A percentile compares a stretch with the other conserved stretches of the same genome.
Evolutionary conservation across 2,113 vertebrate genomes (phyloP).

Genomic region (Poecile atricapillus): DNA sequence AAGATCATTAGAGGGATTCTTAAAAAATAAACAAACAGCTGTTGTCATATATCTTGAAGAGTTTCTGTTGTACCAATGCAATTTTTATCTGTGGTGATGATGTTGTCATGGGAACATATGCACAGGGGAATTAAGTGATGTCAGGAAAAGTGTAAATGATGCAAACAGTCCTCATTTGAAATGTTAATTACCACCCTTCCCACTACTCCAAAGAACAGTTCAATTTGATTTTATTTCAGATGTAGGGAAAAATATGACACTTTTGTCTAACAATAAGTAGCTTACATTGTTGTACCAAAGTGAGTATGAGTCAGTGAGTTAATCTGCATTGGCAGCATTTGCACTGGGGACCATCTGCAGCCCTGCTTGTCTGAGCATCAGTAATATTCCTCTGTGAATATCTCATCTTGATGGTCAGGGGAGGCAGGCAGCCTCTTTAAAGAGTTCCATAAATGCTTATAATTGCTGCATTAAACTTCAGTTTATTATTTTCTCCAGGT

Average conservation of each 20-base stretch:
- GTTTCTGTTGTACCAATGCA: slow-evolving; percentile 45
- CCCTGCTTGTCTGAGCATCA: slow-evolving; percentile 73
- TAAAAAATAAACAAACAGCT: slow-evolving; percentile 60
- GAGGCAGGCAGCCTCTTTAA: slow-evolving; percentile 68
- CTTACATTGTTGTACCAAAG: slow-evolving; percentile 72
- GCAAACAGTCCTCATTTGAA: slow-evolving; percentile 58
- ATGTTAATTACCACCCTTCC: slow-evolving; percentile 49
- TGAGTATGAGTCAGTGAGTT: slow-evolving; percentile 69
- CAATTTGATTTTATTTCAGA: slow-evolving; percentile 57
- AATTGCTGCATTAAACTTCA: slow-evolving; percentile 99
- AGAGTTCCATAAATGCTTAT: slow-evolving; percentile 97
- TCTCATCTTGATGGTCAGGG: slow-evolving; percentile 81
- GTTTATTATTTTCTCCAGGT: slow-evolving; percentile 99
- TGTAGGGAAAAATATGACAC: slow-evolving; percentile 53
- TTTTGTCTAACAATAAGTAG: slow-evolving; percentile 66
- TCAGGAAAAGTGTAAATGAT: slow-evolving; percentile 67
- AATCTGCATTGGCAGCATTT: slow-evolving; percentile 70
- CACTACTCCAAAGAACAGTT: not conserved
- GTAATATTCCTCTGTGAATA: slow-evolving; percentile 72
- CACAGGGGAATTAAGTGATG: slow-evolving; percentile 63
- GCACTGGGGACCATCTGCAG: slow-evolving; percentile 66
- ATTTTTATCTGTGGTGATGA: slow-evolving; percentile 61
- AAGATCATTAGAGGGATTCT: slow-evolving; percentile 27
- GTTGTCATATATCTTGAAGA: slow-evolving; percentile 59
- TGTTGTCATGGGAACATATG: slow-evolving; percentile 64